A percentile compares a stretch with the other conserved stretches of the same genome.
Conservation (phyloP, 2,113 vertebrate species). For the Tenrec ecaudatus region DNA sequence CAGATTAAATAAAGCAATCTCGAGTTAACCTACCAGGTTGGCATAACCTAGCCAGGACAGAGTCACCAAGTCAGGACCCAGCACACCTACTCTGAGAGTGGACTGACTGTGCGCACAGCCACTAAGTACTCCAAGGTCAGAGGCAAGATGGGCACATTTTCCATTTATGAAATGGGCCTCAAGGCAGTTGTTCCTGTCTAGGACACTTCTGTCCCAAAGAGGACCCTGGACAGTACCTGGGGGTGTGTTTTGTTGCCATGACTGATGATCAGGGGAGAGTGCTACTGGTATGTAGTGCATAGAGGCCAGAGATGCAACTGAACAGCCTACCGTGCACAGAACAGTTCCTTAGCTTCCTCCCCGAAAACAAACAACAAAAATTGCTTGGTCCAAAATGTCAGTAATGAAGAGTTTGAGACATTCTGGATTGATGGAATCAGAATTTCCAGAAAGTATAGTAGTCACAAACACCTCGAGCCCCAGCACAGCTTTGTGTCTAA, state of each 20-base stretch:
- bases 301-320: not conserved
- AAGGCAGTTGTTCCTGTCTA: not conserved
- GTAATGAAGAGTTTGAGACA: not conserved
- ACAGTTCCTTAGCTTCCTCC: too few species aligned
- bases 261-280: not conserved
- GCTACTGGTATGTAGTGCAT: not conserved
- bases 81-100: conserved; percentile 70
- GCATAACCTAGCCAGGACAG: too few species aligned
- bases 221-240: not conserved
- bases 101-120: not conserved
- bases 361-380: not conserved
- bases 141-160: not conserved
- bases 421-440: not conserved
- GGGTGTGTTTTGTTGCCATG: not conserved
- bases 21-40: conserved; percentile 77
- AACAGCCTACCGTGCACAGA: not conserved
- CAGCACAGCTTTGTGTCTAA: not conserved
- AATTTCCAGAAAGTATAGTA: not conserved
- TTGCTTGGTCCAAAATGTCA: conserved; percentile 5
- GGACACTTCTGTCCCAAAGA: not conserved
- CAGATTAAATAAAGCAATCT: conserved; percentile 86
- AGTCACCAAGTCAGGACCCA: conserved; percentile 81
- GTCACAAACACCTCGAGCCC: not conserved
- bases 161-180: not conserved
- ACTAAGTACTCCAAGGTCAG: not conserved